A percentile compares a stretch with the other conserved stretches of the same genome.
These are phyloP conservation scores for Sarcophaga bullata DNA, from an alignment of 1,140 invertebrate genomes.

Conservation along the genomic window DNA sequence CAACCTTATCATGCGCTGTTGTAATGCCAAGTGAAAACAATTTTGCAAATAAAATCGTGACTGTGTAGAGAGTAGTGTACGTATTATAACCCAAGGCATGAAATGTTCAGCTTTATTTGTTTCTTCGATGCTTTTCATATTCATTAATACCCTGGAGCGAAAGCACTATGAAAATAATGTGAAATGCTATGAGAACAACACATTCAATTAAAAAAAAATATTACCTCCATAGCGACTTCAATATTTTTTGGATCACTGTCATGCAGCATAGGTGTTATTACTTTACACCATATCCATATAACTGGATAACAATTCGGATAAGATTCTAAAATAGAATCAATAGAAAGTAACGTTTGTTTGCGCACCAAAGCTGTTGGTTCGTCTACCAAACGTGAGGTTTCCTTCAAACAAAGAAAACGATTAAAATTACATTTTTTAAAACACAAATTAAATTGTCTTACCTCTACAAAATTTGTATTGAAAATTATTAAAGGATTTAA, in stretches of 20 bases:
- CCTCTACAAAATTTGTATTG: slow-evolving; percentile 58
- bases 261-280: slow-evolving; percentile 55
- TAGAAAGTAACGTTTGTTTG: slow-evolving; percentile 51
- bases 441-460: slow-evolving; percentile 9
- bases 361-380: slow-evolving; percentile 57
- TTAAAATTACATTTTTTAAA: neutral
- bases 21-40: slow-evolving; percentile 46
- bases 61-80: slow-evolving; percentile 52
- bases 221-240: slow-evolving; percentile 54
- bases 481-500: slow-evolving; percentile 60
- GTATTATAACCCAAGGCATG: slow-evolving; percentile 62
- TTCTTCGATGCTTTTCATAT: slow-evolving; percentile 57
- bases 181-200: neutral
- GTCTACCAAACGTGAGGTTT: slow-evolving; percentile 48
- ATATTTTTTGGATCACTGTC: slow-evolving; percentile 57
- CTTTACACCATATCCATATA: slow-evolving; percentile 58
- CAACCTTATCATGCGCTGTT: slow-evolving; percentile 46
- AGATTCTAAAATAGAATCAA: slow-evolving; percentile 53
- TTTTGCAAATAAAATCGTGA: slow-evolving; percentile 57
- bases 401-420: slow-evolving; percentile 22
- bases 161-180: slow-evolving; percentile 53
- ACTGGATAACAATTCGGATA: slow-evolving; percentile 57
- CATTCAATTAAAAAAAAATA: slow-evolving; percentile 5
- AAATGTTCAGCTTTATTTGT: slow-evolving; percentile 58
- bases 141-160: slow-evolving; percentile 49